Evolutionary conservation across 2,888 invertebrate genomes (phyloP), one percentile per base, ranked within the genome.

Genomic region (Diplolepis rosae): DNA sequence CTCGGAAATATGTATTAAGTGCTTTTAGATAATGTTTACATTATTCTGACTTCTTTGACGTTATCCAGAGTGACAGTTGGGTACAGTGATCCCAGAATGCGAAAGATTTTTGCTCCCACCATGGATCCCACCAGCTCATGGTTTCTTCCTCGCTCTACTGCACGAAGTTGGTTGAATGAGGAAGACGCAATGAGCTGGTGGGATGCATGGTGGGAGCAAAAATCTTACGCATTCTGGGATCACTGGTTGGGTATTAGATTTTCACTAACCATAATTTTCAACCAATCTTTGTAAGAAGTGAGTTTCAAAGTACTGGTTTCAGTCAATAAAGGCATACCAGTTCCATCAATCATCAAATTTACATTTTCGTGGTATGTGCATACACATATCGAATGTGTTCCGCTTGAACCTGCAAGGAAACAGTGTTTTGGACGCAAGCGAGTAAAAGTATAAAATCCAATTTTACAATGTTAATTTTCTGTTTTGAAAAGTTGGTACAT

Each of bases 321-420:
- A 22, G 32, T 32, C 15, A 56, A 56, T 7, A 32, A 56, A 32
- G 32, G 56, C 28, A 56, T 30, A 28, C 22, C n/a, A 28, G 56
- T 7, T 32, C 18, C 30, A n/a, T 56, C 56, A 32, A 56, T 56
- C 56, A 56, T 32, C 11, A 56, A 18, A n/a, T 15, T n/a, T 1
- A 56, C 56, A 28, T 56, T 56, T 28, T 56, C 56, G 56, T 54
- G 54, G 28, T 54, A 54, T 7, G 54, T 54, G 54, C 54, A 54
- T 28, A 54, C 54, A 54, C 54, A 35, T 30, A 56, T 30, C 2
- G 56, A 56, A 35, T 56, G 56, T 18, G 18, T 56, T 56, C 32
- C 56, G 24, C 28, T 56, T 30, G 56, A 56, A 24, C 56, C 56
- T 6, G 13, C 30, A 18, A 56, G 28, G 24, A 45, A 11, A 39